Conservation (phyloP, 1,140 invertebrate species). For the Matsumurasca onukii region DNA sequence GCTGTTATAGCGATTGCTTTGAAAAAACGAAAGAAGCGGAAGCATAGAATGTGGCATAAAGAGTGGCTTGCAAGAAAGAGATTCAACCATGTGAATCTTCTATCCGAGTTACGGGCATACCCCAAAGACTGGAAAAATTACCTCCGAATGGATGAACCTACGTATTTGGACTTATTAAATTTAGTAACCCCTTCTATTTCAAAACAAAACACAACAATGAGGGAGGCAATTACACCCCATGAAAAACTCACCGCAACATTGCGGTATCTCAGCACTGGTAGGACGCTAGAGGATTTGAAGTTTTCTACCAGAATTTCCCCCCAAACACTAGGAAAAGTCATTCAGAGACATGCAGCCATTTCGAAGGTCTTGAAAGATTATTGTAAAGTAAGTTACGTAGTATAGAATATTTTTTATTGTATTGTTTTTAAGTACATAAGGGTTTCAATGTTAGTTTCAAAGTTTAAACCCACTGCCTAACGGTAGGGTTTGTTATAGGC, state of each 20-base stretch:
- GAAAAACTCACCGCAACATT: constrained; percentile 25
- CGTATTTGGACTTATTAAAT: not conserved
- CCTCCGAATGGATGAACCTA: not conserved
- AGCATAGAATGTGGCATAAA: not conserved
- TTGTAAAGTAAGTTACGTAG: not conserved
- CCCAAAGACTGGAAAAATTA: not conserved
- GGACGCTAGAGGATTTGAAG: not conserved
- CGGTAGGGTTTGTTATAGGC: no score
- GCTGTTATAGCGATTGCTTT: not conserved
- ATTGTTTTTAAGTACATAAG: no score
- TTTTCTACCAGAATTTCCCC: not conserved
- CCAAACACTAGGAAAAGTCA: not conserved
- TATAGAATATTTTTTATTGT: no score
- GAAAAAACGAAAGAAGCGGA: not conserved
- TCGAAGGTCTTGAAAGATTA: not conserved
- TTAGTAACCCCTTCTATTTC: not conserved
- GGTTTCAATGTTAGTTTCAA: no score
- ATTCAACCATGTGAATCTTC: not conserved
- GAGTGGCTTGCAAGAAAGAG: not conserved
- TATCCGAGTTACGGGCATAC: not conserved
- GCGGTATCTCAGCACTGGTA: not conserved
- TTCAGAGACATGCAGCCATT: not conserved
- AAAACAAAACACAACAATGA: not conserved
- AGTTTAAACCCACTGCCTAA: no score
- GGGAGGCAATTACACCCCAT: not conserved